Conservation (phyloP, 2,113 vertebrate genomes). For the Larimichthys polyactis region DNA sequence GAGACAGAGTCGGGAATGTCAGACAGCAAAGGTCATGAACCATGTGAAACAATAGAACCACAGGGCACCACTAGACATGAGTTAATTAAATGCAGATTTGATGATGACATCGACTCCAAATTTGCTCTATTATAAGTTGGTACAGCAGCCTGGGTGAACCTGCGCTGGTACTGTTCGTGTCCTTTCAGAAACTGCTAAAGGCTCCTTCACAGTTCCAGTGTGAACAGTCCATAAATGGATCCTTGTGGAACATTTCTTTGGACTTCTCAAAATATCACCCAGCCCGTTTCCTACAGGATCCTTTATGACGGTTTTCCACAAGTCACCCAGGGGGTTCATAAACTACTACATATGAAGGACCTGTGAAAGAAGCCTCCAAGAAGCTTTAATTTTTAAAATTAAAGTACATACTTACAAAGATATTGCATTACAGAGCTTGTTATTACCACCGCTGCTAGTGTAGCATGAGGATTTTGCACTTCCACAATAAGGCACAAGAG, state of each 20-base stretch:
- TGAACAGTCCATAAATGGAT: slow-evolving; percentile 41
- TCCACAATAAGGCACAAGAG: slow-evolving; percentile 78
- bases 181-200: slow-evolving; percentile 48
- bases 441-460: slow-evolving; percentile 12
- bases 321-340: slow-evolving; percentile 42
- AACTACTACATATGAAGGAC: slow-evolving; percentile 27
- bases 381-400: slow-evolving; percentile 47
- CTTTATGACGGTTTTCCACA: slow-evolving; percentile 26
- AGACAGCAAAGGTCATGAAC: slow-evolving; percentile 48
- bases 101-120: slow-evolving; percentile 27
- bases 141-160: slow-evolving; percentile 20
- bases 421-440: slow-evolving; percentile 42
- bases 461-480: slow-evolving; percentile 62
- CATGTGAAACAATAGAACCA: slow-evolving; percentile 22
- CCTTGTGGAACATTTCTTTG: slow-evolving; percentile 50
- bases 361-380: slow-evolving; percentile 36
- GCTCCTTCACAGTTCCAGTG: slow-evolving; percentile 53
- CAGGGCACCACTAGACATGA: not conserved
- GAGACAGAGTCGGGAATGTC: not conserved
- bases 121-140: slow-evolving; percentile 13
- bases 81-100: slow-evolving; percentile 32
- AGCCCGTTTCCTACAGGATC: slow-evolving; percentile 15
- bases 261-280: slow-evolving; percentile 50
- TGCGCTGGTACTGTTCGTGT: not conserved
- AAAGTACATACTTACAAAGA: slow-evolving; percentile 47